phyloP scores from a whole-genome alignment of 2,888 invertebrate species.

The Diaprepes abbreviatus region DNA sequence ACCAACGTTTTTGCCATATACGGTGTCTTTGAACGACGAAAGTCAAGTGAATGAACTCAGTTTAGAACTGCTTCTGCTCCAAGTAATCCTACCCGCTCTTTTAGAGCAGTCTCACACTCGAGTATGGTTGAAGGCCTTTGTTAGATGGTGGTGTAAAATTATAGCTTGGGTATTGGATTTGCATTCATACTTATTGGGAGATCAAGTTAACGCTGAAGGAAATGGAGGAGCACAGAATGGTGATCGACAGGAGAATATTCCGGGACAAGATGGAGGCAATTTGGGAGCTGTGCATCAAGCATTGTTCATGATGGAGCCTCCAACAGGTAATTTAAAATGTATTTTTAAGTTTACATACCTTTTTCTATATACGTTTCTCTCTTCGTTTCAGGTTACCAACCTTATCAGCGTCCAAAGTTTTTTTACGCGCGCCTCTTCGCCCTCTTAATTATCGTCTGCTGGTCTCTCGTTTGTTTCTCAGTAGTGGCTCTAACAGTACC shows the following conservation, averaged over 20 bases:
- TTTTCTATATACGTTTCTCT: constrained; percentile 5
- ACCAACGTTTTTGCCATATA: constrained; percentile 95
- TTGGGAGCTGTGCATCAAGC: constrained; percentile 91
- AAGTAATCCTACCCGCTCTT: constrained; percentile 95
- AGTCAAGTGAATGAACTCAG: constrained; percentile 95
- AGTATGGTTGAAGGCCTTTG: constrained; percentile 90
- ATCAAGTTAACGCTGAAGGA: constrained; percentile 67
- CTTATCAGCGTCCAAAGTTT: constrained; percentile 88
- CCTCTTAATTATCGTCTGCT: constrained; percentile 83
- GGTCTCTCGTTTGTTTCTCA: constrained; percentile 88
- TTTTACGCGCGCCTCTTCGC: constrained; percentile 80
- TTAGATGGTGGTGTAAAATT: constrained; percentile 88
- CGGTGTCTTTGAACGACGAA: constrained; percentile 86
- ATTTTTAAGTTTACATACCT: constrained; percentile 6
- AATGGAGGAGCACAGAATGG: constrained; percentile 59
- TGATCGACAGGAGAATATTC: constrained; percentile 50
- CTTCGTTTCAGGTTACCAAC: constrained; percentile 81
- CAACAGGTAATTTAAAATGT: constrained; percentile 57
- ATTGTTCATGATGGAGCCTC: constrained; percentile 84
- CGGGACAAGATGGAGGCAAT: constrained; percentile 64
- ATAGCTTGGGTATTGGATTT: constrained; percentile 89
- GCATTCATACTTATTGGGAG: constrained; percentile 90
- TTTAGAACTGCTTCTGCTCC: constrained; percentile 89
- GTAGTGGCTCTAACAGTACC: constrained; percentile 90
- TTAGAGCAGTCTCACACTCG: constrained; percentile 97